Base-by-base conservation (phyloP, 1,140 invertebrate species). In the Cepaea nemoralis region DNA sequence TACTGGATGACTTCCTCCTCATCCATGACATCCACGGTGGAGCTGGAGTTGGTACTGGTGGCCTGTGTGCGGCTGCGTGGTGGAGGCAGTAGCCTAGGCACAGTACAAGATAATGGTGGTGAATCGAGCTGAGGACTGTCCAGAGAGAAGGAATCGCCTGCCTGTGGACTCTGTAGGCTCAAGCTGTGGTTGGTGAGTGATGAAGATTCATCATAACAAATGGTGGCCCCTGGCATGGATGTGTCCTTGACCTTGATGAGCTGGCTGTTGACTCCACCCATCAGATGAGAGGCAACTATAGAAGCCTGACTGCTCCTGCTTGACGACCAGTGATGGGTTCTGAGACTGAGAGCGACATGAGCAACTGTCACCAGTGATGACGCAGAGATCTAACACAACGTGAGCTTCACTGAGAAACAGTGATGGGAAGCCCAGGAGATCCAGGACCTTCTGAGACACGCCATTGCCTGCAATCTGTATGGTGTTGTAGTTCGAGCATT, bases 401-500 rank as follows among this genome's bases (percentile, higher is more conserved):
- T 59, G 0, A 19, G 45, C 14, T 10, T 33, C n/a, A 16, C 27
- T 33, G 5, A 39, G 35, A 22, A 63, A 42, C 8, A 63, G 27
- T 33, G 69, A 45, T 6, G 78, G 48, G 45, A 80, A 80, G 24
- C 78, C 78, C 12, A 80, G 45, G 45, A 80, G 50, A 16, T 73
- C 69, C 37, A 80, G 35, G 24, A 80, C 78, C 1, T 69, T 5
- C 16, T 73, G 78, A 24, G 78, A 73, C 67, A 80, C 35, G 31
- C 78, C 78, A 14, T 59, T 69, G 37, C 67, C 66, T 1, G 78
- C 78, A 31, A 3, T 80, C 45, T 73, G 78, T 1, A 69, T 80
- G 6, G 78, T 69, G 37, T 50, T 27, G 27, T 73, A 80, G 35
- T 80, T 69, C 0, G 78, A 80, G 48, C 78, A 80, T 33, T 80